Base-by-base conservation (phyloP, 1,140 invertebrate species). In the Cydia strobilella region DNA sequence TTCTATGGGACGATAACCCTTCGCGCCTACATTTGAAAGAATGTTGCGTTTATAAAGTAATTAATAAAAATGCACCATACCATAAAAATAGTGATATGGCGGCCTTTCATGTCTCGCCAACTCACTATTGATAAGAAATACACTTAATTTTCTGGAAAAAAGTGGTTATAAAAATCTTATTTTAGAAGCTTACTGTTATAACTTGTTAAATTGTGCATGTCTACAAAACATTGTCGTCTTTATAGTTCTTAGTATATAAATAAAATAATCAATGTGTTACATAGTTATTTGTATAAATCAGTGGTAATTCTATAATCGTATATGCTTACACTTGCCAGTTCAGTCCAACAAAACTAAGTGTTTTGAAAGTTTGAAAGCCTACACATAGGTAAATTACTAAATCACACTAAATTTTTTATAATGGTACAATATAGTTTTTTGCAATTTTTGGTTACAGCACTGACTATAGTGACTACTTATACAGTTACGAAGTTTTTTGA, bases 81-180 rank as follows among this genome's bases (percentile, higher is more conserved):
- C 54, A 59, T 59, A 23, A 59, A 59, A 12, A 59, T 59, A 23
- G 54, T 59, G 54, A 59, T 59, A 59, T 23, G 54, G 20, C 54
- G 10, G 51, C 51, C 51, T 23, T 59, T 59, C 54, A 59, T 59
- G 20, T 59, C 54, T 54, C 20, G 20, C 54, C 54, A 59, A 54
- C n/a, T 59, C 20, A 10, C 54, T 59, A 59, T 59, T 59, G 54
- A 59, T 59, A 20, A 59, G 48, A 59, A 10, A 0, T 23, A 0
- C 10, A 20, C 54, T 23, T 59, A 59, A 59, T 20, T 23, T 59
- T 23, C 9, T 54, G n/a, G n/a, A 54, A 54, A 59, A 54, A 59
- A 59, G 5, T 59, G 9, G 20, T 59, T 59, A 59, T 59, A 2
- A 12, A 20, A 59, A 20, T 12, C 20, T 23, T 23, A 12, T 59